Conservation (phyloP, 2,888 invertebrate genomes). For the Trissoscelio sp. region DNA sequence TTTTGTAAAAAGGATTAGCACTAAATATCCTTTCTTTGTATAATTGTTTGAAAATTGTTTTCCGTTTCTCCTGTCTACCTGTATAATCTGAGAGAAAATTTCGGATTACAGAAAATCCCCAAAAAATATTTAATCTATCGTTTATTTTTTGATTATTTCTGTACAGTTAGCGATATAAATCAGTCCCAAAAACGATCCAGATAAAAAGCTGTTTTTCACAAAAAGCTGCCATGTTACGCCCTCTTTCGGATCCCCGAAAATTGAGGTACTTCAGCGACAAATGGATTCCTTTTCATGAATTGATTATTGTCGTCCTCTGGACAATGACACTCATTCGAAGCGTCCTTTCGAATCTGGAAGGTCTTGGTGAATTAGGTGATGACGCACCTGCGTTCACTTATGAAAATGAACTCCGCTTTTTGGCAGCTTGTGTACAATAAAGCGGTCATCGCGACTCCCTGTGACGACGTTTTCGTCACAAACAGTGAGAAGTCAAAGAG, state of each 20-base stretch:
- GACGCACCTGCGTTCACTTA: conserved; percentile 29
- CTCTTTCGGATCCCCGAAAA: conserved; percentile 26
- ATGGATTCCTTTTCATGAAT: conserved; percentile 35
- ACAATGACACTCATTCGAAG: conserved; percentile 30
- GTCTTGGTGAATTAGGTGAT: conserved; percentile 21
- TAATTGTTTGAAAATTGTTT: too few relatives aligned
- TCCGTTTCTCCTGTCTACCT: too few relatives aligned
- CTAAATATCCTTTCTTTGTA: too few relatives aligned
- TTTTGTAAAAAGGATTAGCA: too few relatives aligned
- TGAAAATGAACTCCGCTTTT: conserved; percentile 40
- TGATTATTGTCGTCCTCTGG: conserved; percentile 25
- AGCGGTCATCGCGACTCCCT: conserved; percentile 23
- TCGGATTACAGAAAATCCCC: too few relatives aligned
- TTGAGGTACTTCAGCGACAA: conserved; percentile 48
- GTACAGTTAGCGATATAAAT: conserved; percentile 36
- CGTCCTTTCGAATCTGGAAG: not conserved
- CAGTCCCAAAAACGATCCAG: conserved; percentile 21
- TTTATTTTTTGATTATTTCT: too few relatives aligned
- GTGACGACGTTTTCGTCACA: conserved; percentile 2
- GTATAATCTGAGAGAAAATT: too few relatives aligned
- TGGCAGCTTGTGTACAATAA: conserved; percentile 21
- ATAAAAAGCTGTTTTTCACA: not conserved
- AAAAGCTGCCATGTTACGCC: conserved; percentile 55
- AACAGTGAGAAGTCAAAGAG: conserved; percentile 46
- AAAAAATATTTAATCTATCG: too few relatives aligned